A percentile compares a stretch with the other conserved stretches of the same genome.
These are phyloP conservation scores for Garrulus glandarius DNA, from an alignment of 2,797 vertebrate species.

Conservation along the genomic window DNA sequence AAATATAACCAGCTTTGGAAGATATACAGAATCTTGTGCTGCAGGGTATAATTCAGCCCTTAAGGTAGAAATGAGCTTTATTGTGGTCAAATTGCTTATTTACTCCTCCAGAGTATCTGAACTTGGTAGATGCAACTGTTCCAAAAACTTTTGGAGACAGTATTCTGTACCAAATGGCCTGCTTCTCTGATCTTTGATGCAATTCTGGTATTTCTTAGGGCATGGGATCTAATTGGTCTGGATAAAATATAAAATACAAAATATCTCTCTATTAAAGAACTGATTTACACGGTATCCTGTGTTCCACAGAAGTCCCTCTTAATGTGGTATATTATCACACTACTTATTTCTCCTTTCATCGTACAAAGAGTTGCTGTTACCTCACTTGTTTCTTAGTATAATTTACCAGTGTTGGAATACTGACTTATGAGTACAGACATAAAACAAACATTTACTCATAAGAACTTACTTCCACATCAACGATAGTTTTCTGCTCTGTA, in stretches of 20 bases:
- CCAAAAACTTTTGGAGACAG: background rate
- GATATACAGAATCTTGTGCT: background rate
- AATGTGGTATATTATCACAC: conserved; percentile 1
- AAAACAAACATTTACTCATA: conserved; percentile 67
- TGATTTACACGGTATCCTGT: background rate
- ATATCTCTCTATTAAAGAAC: conserved; percentile 7
- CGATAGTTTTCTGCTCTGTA: conserved; percentile 34
- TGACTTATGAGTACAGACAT: conserved; percentile 59
- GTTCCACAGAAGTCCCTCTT: conserved; percentile 2
- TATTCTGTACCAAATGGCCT: background rate
- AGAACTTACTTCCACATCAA: conserved; percentile 70
- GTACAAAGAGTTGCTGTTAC: conserved; percentile 41
- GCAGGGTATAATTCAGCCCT: background rate
- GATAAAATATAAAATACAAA: conserved; percentile 36
- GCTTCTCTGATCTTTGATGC: background rate
- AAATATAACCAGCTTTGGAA: background rate
- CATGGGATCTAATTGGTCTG: background rate
- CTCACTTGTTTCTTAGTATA: conserved; percentile 42
- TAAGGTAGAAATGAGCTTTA: background rate
- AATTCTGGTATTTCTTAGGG: background rate
- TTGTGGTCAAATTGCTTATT: background rate
- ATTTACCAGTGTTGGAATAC: conserved; percentile 23
- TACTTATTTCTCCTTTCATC: conserved; percentile 37
- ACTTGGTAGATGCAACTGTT: background rate
- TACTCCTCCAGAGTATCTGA: background rate